Conservation (phyloP, 2,888 invertebrate genomes). For the Ormyrus rosae region DNA sequence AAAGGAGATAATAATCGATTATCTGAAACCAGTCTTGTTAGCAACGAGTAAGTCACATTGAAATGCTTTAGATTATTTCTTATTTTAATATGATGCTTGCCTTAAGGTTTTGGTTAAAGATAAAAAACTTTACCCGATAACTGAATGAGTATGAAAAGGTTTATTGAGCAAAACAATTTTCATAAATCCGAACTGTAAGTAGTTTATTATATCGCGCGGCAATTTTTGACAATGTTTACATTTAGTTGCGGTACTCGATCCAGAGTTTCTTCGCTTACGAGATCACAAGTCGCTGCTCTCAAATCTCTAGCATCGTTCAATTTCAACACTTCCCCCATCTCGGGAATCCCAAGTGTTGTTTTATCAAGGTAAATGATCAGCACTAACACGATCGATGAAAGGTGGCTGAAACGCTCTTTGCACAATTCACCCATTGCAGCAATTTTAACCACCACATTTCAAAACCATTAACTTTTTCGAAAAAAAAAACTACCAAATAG, state of each 20-base stretch:
- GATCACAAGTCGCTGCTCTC: conserved; percentile 78
- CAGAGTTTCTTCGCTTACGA: conserved; percentile 79
- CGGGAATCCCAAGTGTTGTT: conserved; percentile 66
- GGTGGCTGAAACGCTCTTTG: conserved; percentile 32
- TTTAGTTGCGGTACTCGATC: conserved; percentile 77
- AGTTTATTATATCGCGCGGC: conserved; percentile 44
- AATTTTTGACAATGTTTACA: conserved; percentile 57
- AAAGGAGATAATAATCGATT: conserved; percentile 77
- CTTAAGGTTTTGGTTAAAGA: conserved; percentile 53
- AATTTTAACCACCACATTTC: conserved; percentile 29
- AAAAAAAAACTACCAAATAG: too few relatives aligned
- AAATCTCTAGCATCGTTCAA: conserved; percentile 78
- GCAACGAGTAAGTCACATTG: conserved; percentile 78
- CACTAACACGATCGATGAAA: not conserved
- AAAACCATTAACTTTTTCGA: conserved; percentile 20
- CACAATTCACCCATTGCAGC: conserved; percentile 49
- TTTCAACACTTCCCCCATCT: conserved; percentile 76
- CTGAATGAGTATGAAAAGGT: conserved; percentile 40
- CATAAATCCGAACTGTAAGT: conserved; percentile 23
- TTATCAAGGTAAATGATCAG: conserved; percentile 67
- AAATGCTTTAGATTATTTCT: conserved; percentile 42
- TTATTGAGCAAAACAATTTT: conserved; percentile 57
- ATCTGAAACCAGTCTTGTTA: conserved; percentile 79
- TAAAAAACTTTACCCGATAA: conserved; percentile 40
- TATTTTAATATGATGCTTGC: conserved; percentile 49